phyloP scores from a whole-genome alignment of 1,140 invertebrate species.

The Nephotettix cincticeps region DNA sequence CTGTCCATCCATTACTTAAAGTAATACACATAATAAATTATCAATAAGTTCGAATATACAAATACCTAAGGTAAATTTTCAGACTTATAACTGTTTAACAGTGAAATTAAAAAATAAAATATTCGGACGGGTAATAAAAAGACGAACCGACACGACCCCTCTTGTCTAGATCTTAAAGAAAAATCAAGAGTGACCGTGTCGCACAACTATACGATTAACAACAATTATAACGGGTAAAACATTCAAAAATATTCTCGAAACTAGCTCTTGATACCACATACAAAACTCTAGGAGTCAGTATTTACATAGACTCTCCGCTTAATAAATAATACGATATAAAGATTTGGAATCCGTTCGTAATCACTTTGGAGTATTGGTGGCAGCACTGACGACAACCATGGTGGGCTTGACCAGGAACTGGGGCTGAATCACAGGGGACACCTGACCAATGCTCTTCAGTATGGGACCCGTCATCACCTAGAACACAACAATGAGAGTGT shows the following conservation, averaged over 20 bases:
- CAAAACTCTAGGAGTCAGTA: neutral
- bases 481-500: neutral
- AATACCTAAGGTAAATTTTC: slow-evolving; percentile 9
- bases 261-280: neutral
- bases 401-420: slow-evolving; percentile 7
- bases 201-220: neutral
- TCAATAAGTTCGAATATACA: neutral
- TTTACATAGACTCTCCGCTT: neutral
- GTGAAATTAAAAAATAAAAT: neutral
- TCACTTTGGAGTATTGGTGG: slow-evolving; percentile 5
- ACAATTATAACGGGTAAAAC: neutral
- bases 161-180: too few relatives aligned
- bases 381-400: slow-evolving; percentile 9
- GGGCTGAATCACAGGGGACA: neutral
- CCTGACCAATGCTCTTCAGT: slow-evolving; percentile 14
- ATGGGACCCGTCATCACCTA: neutral
- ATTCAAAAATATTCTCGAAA: neutral
- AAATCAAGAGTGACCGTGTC: neutral
- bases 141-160: too few relatives aligned
- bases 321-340: slow-evolving; percentile 7
- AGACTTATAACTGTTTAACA: slow-evolving; percentile 12
- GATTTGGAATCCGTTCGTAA: neutral
- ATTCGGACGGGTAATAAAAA: too few relatives aligned
- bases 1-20: neutral
- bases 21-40: slow-evolving; percentile 10